Evolutionary conservation across 2,797 vertebrate genomes (phyloP), one percentile per base, ranked within the genome.

Genomic region (Acanthurus lineatus): DNA sequence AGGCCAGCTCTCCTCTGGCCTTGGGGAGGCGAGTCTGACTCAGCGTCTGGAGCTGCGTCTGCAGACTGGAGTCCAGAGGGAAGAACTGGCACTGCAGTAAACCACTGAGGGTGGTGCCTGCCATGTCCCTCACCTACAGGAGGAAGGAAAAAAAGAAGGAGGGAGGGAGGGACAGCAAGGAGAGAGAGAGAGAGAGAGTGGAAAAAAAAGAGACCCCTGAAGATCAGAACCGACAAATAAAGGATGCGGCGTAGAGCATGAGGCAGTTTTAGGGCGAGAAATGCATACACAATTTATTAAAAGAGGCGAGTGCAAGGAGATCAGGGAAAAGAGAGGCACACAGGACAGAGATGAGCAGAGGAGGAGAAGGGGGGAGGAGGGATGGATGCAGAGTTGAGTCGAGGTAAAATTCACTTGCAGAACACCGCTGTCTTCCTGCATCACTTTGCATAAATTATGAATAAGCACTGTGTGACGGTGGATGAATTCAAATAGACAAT

Each of bases 81-180:
- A 99, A 96, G 84, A 99, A 99, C 83, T 97, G 97, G 91, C 98
- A 99, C 91, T 99, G 98, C 72, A 99, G 92, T 73, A 99, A 95
- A 65, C 98, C 98, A 62, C 98, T 98, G 63, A 99, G 94, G 0
- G 98, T 99, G 84, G 97, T 99, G 81, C 96, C 96, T 40, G 98
- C 98, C 97, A 99, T 98, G 94, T 99, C 98, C 91, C 98, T 96
- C 90, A 99, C 97, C 98, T 99, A 82, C 42, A 70, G 60, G 58
- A 59, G 69, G 80, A 69, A 48, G 28, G 38, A 47, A 60, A 28
- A 2, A 38, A 38, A 54, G 2, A 6, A 9, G 8, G 20, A 10
- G 15, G 53, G 57, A 67, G 20, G 57, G 67, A 45, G 6, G 54
- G 57, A 60, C 20, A 53, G 45, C 14, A 35, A 54, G 64, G 16